Evolutionary conservation across 2,797 vertebrate species (phyloP), one percentile per base, ranked within the genome.

Genomic region (Rhodeus uyekii): DNA sequence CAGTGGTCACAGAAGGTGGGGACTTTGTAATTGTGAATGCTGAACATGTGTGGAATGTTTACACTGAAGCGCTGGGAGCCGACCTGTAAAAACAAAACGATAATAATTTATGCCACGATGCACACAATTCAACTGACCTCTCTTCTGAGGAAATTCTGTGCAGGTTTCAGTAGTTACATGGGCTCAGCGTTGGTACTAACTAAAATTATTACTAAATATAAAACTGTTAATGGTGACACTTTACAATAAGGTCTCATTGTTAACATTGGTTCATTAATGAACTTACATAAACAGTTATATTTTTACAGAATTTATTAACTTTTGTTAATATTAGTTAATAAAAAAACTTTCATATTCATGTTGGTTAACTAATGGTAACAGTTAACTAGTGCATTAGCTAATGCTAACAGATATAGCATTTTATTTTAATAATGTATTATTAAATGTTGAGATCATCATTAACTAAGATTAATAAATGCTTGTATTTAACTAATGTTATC

Each of bases 1-100:
- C 98, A 99, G 95, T 99, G 98, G 93, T 99, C 97, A 76, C 98
- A 99, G 95, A 99, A 99, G 64, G 97, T 99, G 87, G 97, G 98
- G 67, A 98, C 98, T 95, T 98, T 99, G 93, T 98, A 99, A 95
- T 97, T 99, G 94, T 99, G 98, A 92, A 98, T 99, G 85, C 96
- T 96, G 88, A 99, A 99, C 93, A 99, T 99, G 90, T 99, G 98
- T 88, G 98, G 98, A 96, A 99, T 97, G 92, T 99, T 99, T 90
- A 99, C 97, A 84, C 98, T 99, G 93, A 99, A 99, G 84, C 98
- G 95, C 91, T 98, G 98, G 22, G 97, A 97, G 81, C 97, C 97
- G 90, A 99, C 97, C 97, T 99, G 92, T 65, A 53, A 89, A 93
- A 83, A 91, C 84, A 91, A 85, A 90, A 74, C 16, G n/a, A n/a